Base-by-base conservation (phyloP, 2,797 vertebrate species). In the Dermochelys coriacea region DNA sequence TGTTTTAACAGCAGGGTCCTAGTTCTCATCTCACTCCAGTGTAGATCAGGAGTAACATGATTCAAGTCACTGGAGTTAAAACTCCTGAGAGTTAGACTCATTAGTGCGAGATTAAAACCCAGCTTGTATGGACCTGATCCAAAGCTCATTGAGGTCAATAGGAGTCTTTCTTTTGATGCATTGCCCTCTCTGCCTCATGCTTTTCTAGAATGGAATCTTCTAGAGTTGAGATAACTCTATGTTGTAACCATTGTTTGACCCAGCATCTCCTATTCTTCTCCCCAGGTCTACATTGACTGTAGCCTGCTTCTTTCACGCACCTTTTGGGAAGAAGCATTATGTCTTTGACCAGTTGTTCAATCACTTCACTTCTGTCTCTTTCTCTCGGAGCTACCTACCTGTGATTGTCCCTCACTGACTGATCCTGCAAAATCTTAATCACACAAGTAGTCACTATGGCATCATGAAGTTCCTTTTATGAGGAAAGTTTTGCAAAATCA, bases 251-350 rank as follows among this genome's bases (percentile, higher is more conserved):
- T 64, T 64, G 61, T 16, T 64, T 19, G 16, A 64, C 61, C 16
- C 8, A 64, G 15, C 16, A 31, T 29, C 27, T 64, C 34, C 16
- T 64, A 5, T 8, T 18, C 21, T 15, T 12, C 45, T 6, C 18
- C 57, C 18, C 31, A 0, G 31, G 10, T 57, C 80, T 84, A 50
- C 64, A 21, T 0, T 45, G 64, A 49, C n/a, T 45, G 9, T 31
- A 77, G 1, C 29, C 15, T 88, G 50, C 23, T 41, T 84, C 49
- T 61, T 50, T 68, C 52, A 71, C n/a, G 15, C 68, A n/a, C 50
- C 34, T 77, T 4, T 0, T 49, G 11, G 25, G 54, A 37, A 87
- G 15, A 27, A 12, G 3, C 1, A 2, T 2, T 3, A 54, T 19
- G 71, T 23, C 71, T 91, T 80, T 31, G 80, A 78, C 6, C 1